Conservation (phyloP, 1,140 invertebrate genomes). For the Hylaeus volcanicus region DNA sequence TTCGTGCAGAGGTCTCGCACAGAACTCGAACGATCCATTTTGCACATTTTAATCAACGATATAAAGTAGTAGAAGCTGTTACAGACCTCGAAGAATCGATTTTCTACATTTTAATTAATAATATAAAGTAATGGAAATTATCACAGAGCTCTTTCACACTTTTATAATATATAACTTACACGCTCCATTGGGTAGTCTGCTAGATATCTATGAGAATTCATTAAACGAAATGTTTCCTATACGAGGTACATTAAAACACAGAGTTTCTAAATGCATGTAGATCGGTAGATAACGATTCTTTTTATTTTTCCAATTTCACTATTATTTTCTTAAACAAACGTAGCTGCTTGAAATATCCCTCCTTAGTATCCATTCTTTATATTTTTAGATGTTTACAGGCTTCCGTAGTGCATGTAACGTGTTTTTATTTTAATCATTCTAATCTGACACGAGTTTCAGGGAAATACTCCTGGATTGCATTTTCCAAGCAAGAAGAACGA, state of each 20-base stretch:
- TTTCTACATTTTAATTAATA: too few species aligned
- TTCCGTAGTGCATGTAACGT: conserved; percentile 63
- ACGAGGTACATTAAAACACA: conserved; percentile 1
- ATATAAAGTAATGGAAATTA: too few species aligned
- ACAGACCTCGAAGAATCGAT: too few species aligned
- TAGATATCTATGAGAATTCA: too few species aligned
- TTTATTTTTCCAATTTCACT: neutral
- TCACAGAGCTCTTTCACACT: too few species aligned
- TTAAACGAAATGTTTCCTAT: neutral
- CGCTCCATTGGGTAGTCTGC: too few species aligned
- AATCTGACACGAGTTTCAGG: conserved; percentile 72
- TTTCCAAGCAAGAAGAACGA: conserved; percentile 47
- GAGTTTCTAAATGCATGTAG: neutral
- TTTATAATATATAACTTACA: too few species aligned
- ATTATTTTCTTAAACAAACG: neutral
- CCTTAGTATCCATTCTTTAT: conserved; percentile 14
- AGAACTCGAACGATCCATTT: neutral
- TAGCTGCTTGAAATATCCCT: conserved; percentile 21
- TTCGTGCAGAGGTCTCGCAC: neutral
- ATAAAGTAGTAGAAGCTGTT: too few species aligned
- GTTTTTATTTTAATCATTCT: conserved; percentile 62
- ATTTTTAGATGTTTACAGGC: conserved; percentile 51
- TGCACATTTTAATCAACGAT: too few species aligned
- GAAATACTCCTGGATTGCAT: conserved; percentile 58
- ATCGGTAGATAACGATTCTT: neutral